Conservation (phyloP, 2,797 vertebrate genomes). For the Sebastes flavidus region DNA sequence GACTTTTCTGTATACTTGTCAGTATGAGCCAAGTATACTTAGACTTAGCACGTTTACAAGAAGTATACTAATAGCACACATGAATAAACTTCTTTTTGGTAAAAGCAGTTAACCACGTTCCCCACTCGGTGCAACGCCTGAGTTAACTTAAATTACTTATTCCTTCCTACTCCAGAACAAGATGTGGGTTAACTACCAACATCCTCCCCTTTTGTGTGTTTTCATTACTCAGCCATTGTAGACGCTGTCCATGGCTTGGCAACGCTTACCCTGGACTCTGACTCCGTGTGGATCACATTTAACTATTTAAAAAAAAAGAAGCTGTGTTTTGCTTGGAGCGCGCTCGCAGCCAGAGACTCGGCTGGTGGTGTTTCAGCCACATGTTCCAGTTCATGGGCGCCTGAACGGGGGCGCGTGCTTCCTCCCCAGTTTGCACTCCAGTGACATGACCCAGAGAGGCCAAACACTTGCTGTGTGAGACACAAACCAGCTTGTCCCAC, state of each 20-base stretch:
- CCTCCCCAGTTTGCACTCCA: slow-evolving; percentile 69
- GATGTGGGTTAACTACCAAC: slow-evolving; percentile 63
- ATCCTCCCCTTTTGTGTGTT: slow-evolving; percentile 52
- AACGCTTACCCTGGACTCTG: slow-evolving; percentile 61
- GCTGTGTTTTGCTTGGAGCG: slow-evolving; percentile 73
- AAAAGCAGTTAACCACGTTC: slow-evolving; percentile 40
- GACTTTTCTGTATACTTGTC: too few species aligned
- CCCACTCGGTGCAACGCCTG: slow-evolving; percentile 41
- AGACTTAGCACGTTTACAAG: too few species aligned
- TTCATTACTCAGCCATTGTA: slow-evolving; percentile 67
- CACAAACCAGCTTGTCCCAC: slow-evolving; percentile 74
- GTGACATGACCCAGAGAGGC: slow-evolving; percentile 68
- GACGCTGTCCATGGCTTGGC: slow-evolving; percentile 67
- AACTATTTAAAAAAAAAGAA: slow-evolving; percentile 57
- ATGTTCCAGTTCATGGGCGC: slow-evolving; percentile 71
- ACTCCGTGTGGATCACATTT: slow-evolving; percentile 67
- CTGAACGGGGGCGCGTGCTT: slow-evolving; percentile 71
- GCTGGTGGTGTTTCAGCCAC: slow-evolving; percentile 69
- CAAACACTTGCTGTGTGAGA: slow-evolving; percentile 72
- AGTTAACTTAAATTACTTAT: slow-evolving; percentile 66
- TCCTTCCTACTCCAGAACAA: slow-evolving; percentile 53
- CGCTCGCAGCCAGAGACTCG: slow-evolving; percentile 41
- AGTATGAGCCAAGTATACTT: too few species aligned
- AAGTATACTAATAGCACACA: too few species aligned
- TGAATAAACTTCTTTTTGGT: too few species aligned